Percentiles rank a stretch among this genome's conserved stretches.
Conservation (phyloP, 2,888 invertebrate species). For the Epinotia bilunana region DNA sequence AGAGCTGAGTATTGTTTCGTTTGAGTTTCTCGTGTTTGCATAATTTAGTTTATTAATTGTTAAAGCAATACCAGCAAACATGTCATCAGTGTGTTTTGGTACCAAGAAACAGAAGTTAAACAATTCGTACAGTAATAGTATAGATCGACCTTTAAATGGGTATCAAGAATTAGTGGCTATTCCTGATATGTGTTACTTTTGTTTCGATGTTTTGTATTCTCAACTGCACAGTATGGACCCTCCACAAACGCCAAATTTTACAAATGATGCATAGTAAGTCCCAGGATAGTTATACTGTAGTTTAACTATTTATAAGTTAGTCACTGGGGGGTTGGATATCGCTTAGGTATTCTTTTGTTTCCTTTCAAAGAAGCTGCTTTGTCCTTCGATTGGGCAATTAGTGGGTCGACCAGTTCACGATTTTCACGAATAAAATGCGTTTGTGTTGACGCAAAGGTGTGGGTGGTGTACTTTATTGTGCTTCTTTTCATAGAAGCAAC, state of each 20-base stretch:
- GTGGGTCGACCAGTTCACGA: constrained; percentile 21
- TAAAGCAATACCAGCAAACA: constrained; percentile 69
- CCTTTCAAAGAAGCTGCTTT: constrained; percentile 27
- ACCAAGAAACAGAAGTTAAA: constrained; percentile 96
- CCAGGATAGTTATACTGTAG: constrained; percentile 47
- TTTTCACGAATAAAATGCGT: constrained; percentile 16
- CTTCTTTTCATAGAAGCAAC: constrained; percentile 4
- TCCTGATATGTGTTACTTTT: constrained; percentile 99
- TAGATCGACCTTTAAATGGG: constrained; percentile 85
- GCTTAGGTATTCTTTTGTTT: constrained; percentile 36
- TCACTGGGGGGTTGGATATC: constrained; percentile 15
- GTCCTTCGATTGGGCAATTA: constrained; percentile 32
- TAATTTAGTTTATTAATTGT: constrained; percentile 60
- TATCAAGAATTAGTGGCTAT: constrained; percentile 88
- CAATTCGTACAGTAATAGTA: constrained; percentile 84
- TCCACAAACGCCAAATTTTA: constrained; percentile 95
- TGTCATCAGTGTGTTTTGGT: constrained; percentile 97
- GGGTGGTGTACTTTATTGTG: constrained; percentile 17
- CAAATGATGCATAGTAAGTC: constrained; percentile 97
- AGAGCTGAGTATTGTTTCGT: constrained; percentile 59
- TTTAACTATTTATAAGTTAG: constrained; percentile 25
- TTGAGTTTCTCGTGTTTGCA: constrained; percentile 64
- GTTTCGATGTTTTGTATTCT: constrained; percentile 98
- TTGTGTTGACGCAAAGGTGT: constrained; percentile 25
- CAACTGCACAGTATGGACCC: constrained; percentile 97